Percentiles rank a stretch among this genome's conserved stretches.
Conservation (phyloP, 1,140 invertebrate genomes). For the Pristionchus pacificus region DNA sequence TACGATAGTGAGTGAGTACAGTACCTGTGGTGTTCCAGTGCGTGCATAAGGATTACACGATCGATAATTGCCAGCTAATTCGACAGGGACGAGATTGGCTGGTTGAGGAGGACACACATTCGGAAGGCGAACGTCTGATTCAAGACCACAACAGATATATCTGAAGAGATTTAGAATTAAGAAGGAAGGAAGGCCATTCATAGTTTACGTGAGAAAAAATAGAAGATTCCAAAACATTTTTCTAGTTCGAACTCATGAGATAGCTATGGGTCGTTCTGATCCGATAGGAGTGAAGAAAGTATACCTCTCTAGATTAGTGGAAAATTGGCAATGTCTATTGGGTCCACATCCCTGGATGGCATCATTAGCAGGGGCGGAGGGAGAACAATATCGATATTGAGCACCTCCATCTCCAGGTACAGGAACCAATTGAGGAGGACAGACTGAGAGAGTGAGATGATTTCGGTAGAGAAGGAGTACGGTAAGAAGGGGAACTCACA, state of each 20-base stretch:
- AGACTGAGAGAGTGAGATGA: constrained; percentile 37
- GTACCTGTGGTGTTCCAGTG: constrained; percentile 39
- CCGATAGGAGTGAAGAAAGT: no score
- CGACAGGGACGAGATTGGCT: constrained; percentile 54
- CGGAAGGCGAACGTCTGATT: constrained; percentile 51
- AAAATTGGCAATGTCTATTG: constrained; percentile 55
- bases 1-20: not conserved
- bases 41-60: constrained; percentile 54
- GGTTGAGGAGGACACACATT: constrained; percentile 56
- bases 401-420: constrained; percentile 52
- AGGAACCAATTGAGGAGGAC: constrained; percentile 52
- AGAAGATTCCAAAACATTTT: no score
- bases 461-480: not conserved
- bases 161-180: constrained; percentile 20
- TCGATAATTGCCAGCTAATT: constrained; percentile 54
- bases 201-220: no score
- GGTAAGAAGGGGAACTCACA: constrained; percentile 33
- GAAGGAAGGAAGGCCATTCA: no score
- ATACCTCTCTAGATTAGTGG: constrained; percentile 48
- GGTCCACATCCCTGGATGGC: constrained; percentile 54
- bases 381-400: constrained; percentile 52
- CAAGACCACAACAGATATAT: constrained; percentile 56
- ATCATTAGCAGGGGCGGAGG: constrained; percentile 55
- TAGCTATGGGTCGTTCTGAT: no score
- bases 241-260: no score